These are phyloP conservation scores for Vollenhovia emeryi DNA, from an alignment of 1,140 invertebrate genomes.

Conservation along the genomic window DNA sequence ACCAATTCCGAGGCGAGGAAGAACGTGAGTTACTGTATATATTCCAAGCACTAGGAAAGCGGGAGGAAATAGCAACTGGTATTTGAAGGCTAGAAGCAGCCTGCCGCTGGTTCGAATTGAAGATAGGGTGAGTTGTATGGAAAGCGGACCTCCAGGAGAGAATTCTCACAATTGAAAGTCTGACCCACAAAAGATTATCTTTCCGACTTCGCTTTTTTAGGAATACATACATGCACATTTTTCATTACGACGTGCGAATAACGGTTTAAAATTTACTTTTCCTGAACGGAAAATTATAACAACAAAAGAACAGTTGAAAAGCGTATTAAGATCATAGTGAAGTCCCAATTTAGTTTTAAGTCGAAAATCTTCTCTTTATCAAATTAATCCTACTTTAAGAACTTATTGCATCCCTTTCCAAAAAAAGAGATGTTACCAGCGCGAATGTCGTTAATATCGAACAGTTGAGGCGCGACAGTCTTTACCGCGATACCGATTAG, in stretches of 20 bases:
- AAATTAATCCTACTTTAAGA: not conserved
- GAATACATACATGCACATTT: not conserved
- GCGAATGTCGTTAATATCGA: too few relatives aligned
- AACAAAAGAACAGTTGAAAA: not conserved
- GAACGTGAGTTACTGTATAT: constrained; percentile 12
- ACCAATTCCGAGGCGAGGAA: constrained; percentile 19
- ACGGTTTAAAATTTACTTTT: not conserved
- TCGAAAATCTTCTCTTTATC: not conserved
- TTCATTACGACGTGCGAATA: not conserved
- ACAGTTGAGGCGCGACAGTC: too few relatives aligned
- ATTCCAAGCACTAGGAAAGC: constrained; percentile 24
- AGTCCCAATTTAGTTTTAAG: not conserved
- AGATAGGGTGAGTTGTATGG: constrained; percentile 8
- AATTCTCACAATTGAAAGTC: constrained; percentile 15
- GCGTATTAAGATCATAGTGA: not conserved
- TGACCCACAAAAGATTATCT: constrained; percentile 2
- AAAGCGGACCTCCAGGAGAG: not conserved
- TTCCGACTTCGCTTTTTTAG: not conserved
- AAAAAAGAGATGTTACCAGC: too few relatives aligned
- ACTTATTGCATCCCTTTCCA: not conserved
- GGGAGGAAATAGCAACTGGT: constrained; percentile 28
- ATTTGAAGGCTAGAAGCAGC: not conserved
- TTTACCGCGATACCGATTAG: too few relatives aligned
- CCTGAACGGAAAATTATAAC: not conserved
- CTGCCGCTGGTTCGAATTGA: constrained; percentile 2